Evolutionary conservation across 2,113 vertebrate genomes (phyloP).

Genomic region (Cheilinus undulatus): DNA sequence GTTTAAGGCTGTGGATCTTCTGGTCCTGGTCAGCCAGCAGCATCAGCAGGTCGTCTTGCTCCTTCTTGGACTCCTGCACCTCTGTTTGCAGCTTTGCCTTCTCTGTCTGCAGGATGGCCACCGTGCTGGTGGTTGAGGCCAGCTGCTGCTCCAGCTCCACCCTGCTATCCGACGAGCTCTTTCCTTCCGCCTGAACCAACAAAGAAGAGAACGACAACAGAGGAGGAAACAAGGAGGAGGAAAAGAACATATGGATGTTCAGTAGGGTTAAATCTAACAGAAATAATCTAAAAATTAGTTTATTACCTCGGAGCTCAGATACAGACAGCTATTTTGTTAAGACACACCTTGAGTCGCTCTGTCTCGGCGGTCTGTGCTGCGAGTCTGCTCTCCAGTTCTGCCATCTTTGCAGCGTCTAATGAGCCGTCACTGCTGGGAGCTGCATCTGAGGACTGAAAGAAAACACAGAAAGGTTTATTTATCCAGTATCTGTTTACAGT

Average conservation of each 20-base stretch:
- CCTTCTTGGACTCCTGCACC: constrained; percentile 93
- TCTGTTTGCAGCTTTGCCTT: constrained; percentile 89
- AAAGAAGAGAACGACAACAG: not conserved
- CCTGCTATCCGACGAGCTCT: constrained; percentile 82
- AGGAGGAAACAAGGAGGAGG: not conserved
- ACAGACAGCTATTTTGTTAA: not conserved
- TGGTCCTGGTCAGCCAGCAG: constrained; percentile 98
- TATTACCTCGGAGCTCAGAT: not conserved
- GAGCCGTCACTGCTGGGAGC: constrained; percentile 54
- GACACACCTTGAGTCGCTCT: constrained; percentile 87
- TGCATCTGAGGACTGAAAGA: constrained; percentile 73
- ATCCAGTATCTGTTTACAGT: not conserved
- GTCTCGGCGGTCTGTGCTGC: constrained; percentile 83
- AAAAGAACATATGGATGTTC: not conserved
- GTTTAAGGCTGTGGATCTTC: constrained; percentile 90
- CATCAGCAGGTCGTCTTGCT: constrained; percentile 97
- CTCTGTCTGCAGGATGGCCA: constrained; percentile 92
- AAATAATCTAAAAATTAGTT: no score
- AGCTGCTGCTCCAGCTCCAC: constrained; percentile 87
- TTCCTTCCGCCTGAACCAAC: constrained; percentile 83
- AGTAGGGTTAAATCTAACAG: not conserved
- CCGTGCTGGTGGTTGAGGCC: constrained; percentile 90
- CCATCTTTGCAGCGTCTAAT: constrained; percentile 47
- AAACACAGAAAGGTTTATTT: not conserved
- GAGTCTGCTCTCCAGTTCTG: constrained; percentile 85